phyloP scores from a whole-genome alignment of 2,113 vertebrate species.

The Oriolus oriolus region DNA sequence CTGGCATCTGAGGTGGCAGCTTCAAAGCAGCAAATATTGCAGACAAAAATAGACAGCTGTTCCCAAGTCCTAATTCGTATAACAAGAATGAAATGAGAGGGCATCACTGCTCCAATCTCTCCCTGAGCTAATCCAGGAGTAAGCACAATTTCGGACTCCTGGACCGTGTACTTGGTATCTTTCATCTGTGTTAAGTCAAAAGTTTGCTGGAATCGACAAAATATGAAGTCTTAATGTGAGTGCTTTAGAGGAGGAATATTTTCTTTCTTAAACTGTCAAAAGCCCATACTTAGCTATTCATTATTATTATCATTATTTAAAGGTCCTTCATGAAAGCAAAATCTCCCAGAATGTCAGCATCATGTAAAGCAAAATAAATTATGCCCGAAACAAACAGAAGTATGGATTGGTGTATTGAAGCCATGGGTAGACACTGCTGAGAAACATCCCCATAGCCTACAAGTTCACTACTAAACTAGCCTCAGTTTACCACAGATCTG shows the following conservation, averaged over 20 bases:
- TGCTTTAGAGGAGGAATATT: not conserved
- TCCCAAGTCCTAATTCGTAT: not conserved
- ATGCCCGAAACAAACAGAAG: not conserved
- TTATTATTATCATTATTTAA: not conserved
- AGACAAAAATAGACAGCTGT: not conserved
- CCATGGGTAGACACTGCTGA: not conserved
- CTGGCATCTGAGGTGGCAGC: not conserved
- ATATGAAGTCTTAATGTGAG: not conserved
- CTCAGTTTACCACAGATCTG: not conserved
- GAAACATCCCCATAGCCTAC: not conserved
- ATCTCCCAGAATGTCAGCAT: not conserved
- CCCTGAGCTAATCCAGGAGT: not conserved
- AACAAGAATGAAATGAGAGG: not conserved
- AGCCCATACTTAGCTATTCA: not conserved
- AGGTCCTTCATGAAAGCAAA: not conserved
- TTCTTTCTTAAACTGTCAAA: not conserved
- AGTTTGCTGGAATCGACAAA: not conserved
- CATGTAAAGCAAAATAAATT: not conserved
- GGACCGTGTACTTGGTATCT: not conserved
- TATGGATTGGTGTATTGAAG: not conserved
- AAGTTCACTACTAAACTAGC: not conserved
- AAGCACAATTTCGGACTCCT: not conserved
- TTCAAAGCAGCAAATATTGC: not conserved
- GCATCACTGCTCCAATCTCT: not conserved
- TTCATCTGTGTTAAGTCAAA: not conserved